Base-by-base conservation (phyloP, 1,140 invertebrate species). In the Harpegnathos saltator region DNA sequence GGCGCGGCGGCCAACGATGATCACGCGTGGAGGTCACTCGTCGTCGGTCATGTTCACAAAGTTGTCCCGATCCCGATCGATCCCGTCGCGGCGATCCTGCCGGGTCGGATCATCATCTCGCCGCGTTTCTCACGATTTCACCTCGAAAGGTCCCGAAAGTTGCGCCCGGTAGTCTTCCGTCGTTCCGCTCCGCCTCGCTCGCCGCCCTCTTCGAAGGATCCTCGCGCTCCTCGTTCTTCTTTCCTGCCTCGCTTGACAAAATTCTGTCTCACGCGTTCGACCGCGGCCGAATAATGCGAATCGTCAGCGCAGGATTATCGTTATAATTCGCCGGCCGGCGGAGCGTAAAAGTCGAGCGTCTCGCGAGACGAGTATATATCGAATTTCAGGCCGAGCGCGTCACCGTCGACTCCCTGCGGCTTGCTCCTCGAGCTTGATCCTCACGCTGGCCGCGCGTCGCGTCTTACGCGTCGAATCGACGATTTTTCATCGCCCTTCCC, bases 41-140 rank as follows among this genome's bases (percentile, higher is more conserved):
- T 26, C 26, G 54, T 24, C 33, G 17, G 82, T 72, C 61, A 65
- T 56, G 58, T 72, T 83, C 66, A 19, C 75, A 38, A 59, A 66
- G 19, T 38, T n/a, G 29, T 72, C 69, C 56, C n/a, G n/a, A n/a
- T n/a, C n/a, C 26, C 33, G 29, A 66, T 66, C 11, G 19, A 66
- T 48, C 24, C 15, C 44, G 29, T n/a, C 44, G 38, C 38, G 38
- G 11, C 38, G 38, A 44, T 44, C 29, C 50, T 15, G 12, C 17
- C 75, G 52, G 24, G 48, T 33, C 29, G 29, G 29, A 33, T 33
- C 29, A 33, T 80, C 75, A 80, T 80, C 69, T 80, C 58, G 52
- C 9, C 75, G 29, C 17, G 22, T 58, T 29, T 5, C 3, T 11
- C 65, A 15, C 48, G 33, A 80, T 58, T 48, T 71, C 65, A 78